Evolutionary conservation across 2,113 vertebrate species (phyloP).

Genomic region (Erythrocercus mccallii): DNA sequence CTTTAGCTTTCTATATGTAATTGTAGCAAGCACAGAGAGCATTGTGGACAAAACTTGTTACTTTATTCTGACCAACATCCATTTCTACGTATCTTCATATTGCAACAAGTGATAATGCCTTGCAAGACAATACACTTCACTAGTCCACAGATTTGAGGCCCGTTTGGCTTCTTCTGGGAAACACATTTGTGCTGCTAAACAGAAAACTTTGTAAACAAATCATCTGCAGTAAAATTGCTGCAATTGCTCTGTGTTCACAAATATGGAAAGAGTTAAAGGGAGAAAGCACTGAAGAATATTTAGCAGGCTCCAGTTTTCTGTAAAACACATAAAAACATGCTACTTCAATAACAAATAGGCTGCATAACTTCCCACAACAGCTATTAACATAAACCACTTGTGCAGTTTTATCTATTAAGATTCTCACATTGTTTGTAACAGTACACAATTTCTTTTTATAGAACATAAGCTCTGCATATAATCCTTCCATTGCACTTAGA

Average conservation of each 20-base stretch:
- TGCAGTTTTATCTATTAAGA: not conserved
- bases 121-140: not conserved
- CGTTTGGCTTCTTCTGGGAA: not conserved
- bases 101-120: not conserved
- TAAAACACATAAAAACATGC: not conserved
- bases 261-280: not conserved
- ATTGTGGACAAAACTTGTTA: not conserved
- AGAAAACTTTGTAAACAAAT: not conserved
- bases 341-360: not conserved
- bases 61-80: not conserved
- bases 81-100: not conserved
- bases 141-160: not conserved
- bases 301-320: not conserved
- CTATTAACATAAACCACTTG: not conserved
- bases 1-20: not conserved
- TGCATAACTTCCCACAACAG: not conserved
- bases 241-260: not conserved
- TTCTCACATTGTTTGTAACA: not conserved
- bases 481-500: not conserved
- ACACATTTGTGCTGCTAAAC: not conserved
- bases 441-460: not conserved
- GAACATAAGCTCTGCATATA: not conserved
- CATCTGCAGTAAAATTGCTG: not conserved
- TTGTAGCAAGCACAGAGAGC: not conserved
- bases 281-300: not conserved